These are phyloP conservation scores for Neosalanx taihuensis DNA, from an alignment of 2,797 vertebrate species.

Conservation along the genomic window DNA sequence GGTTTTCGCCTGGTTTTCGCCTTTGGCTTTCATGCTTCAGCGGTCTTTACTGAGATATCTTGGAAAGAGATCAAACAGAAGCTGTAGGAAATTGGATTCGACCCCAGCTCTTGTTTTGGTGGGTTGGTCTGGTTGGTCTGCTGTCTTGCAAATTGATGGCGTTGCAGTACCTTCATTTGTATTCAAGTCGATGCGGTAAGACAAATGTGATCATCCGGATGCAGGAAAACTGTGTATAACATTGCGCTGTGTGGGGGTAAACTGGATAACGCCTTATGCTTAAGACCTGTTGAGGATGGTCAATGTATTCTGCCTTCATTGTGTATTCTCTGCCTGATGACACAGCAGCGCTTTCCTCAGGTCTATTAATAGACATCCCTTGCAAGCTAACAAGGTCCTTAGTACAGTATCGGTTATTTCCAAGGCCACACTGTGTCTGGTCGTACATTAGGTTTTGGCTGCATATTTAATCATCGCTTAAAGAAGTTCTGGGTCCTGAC, in stretches of 20 bases:
- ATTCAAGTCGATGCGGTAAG: background rate
- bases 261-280: background rate
- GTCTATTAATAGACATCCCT: background rate
- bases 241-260: too few relatives aligned
- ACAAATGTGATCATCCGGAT: background rate
- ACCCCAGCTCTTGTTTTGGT: background rate
- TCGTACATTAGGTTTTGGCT: background rate
- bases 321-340: background rate
- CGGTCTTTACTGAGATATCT: background rate
- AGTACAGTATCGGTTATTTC: background rate
- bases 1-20: background rate
- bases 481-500: background rate
- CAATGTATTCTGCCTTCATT: background rate
- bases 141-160: background rate
- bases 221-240: background rate
- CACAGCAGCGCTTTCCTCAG: background rate
- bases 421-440: background rate
- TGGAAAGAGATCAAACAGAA: conserved; percentile 12
- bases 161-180: background rate
- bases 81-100: conserved; percentile 14
- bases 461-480: conserved; percentile 1
- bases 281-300: background rate
- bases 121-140: background rate
- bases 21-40: conserved; percentile 1
- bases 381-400: background rate